phyloP scores from a whole-genome alignment of 2,888 invertebrate species.

The Julus scanicus region DNA sequence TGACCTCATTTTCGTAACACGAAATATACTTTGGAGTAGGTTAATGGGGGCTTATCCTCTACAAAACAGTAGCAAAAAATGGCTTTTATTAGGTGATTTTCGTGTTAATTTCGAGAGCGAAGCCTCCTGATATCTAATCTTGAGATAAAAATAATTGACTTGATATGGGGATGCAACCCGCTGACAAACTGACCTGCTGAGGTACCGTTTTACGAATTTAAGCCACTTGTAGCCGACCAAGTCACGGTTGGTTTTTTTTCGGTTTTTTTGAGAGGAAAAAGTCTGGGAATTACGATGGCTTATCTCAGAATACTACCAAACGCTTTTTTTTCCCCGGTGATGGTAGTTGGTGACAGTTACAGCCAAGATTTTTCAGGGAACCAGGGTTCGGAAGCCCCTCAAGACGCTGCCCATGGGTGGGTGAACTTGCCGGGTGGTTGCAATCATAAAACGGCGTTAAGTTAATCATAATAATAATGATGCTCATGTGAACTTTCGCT shows the following conservation, averaged over 20 bases:
- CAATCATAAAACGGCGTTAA: slow-evolving; percentile 42
- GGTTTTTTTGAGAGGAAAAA: background rate
- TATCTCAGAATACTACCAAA: too few relatives aligned
- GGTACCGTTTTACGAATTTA: background rate
- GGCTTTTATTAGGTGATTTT: background rate
- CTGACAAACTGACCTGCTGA: background rate
- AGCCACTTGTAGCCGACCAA: background rate
- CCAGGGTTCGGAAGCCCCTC: background rate
- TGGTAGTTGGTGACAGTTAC: too few relatives aligned
- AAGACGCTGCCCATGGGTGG: background rate
- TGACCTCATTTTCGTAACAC: background rate
- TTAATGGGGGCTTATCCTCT: background rate
- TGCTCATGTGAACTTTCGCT: slow-evolving; percentile 34
- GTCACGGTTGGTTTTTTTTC: background rate
- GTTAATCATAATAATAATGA: slow-evolving; percentile 42
- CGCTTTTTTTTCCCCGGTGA: too few relatives aligned
- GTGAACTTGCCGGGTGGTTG: slow-evolving; percentile 21
- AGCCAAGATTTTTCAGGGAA: background rate
- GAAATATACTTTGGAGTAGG: background rate
- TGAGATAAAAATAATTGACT: background rate
- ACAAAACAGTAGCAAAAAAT: background rate
- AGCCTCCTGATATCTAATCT: background rate
- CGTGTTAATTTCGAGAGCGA: background rate
- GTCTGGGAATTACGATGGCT: background rate
- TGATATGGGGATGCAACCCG: background rate